phyloP scores from a whole-genome alignment of 2,113 vertebrate genomes.

The Mormoops blainvillei region DNA sequence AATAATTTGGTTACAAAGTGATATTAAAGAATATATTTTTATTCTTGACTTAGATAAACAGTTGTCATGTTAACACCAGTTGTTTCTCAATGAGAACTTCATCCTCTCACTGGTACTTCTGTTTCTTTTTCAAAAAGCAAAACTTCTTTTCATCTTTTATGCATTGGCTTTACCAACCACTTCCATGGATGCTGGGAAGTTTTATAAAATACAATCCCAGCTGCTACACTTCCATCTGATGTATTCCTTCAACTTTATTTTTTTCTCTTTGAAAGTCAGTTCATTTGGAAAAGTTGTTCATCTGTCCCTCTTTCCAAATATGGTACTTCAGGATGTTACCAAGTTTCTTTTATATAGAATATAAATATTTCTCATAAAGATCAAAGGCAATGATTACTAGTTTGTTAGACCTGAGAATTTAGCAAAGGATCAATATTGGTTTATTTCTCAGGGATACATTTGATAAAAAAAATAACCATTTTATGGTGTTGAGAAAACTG shows the following conservation, averaged over 20 bases:
- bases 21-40: background rate
- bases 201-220: background rate
- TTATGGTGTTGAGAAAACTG: too few relatives aligned
- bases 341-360: too few relatives aligned
- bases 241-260: background rate
- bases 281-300: background rate
- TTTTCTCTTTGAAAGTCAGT: background rate
- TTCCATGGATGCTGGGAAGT: background rate
- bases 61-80: background rate
- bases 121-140: background rate
- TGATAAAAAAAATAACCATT: too few relatives aligned
- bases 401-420: too few relatives aligned
- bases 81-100: background rate
- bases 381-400: too few relatives aligned
- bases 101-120: background rate
- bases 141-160: background rate
- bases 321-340: too few relatives aligned
- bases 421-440: too few relatives aligned
- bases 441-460: too few relatives aligned
- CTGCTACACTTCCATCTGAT: background rate
- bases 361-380: too few relatives aligned
- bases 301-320: too few relatives aligned
- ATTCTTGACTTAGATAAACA: background rate
- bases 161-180: background rate
- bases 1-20: background rate